Base-by-base conservation (phyloP, 2,797 vertebrate genomes). In the Lithobates pipiens region DNA sequence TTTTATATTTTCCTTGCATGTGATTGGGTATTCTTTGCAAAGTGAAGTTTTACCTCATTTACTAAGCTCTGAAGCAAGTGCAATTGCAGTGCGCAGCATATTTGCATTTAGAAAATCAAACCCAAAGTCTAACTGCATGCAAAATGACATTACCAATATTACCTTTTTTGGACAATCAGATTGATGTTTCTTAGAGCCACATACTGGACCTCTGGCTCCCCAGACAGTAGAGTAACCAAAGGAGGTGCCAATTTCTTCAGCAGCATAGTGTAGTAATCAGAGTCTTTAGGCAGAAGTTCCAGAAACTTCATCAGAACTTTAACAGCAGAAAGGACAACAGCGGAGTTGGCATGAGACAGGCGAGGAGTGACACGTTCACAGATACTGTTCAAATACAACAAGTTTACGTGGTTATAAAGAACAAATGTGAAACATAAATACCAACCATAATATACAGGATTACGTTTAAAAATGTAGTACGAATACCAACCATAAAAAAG, bases 271-370 rank as follows among this genome's bases (percentile, higher is more conserved):
- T 99, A 98, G 89, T 99, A 99, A 89, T 99, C 98, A 0, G 97
- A 97, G 87, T 99, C 98, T 89, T 99, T 99, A 67, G 98, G 97
- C 78, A 99, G 94, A 39, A 99, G 94, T 91, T 99, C 98, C 88
- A 99, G 89, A 91, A 99, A 99, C 91, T 99, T 99, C 98, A 99
- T 99, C 83, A 99, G 93, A 80, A 99, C 98, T 92, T 99, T 99
- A 69, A 99, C 98, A 0, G 98, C 98, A 0, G 98, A 99, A 83
- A 99, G 94, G 86, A 99, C 98, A 91, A 99, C 98, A 0, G 98
- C 98, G 0, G 98, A 99, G 93, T 99, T 99, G 92, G 98, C 98
- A 0, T 99, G 98, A 63, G 98, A 99, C 76, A 99, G 95, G 2
- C 98, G 96, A 3, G 98, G 98, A 10, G 98, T 99, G 81, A 99